A percentile compares a stretch with the other conserved stretches of the same genome.
These are phyloP conservation scores for Sisyra terminalis DNA, from an alignment of 2,888 invertebrate species.

Conservation along the genomic window DNA sequence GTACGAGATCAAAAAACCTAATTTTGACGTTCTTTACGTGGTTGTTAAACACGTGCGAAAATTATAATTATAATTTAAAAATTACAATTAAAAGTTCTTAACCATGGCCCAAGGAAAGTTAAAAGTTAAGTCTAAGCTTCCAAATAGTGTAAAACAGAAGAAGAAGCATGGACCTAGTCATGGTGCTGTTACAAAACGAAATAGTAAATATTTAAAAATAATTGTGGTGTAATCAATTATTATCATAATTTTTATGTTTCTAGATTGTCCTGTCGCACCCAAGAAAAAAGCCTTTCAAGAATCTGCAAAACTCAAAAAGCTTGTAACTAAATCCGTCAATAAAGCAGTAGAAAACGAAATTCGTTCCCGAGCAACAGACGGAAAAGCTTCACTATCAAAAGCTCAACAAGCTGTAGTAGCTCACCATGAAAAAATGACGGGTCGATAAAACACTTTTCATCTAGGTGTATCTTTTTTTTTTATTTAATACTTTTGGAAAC, in stretches of 20 bases:
- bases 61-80: too few relatives aligned
- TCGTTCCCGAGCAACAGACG: slow-evolving; percentile 34
- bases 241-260: slow-evolving; percentile 12
- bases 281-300: slow-evolving; percentile 42
- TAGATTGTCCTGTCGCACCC: slow-evolving; percentile 47
- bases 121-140: slow-evolving; percentile 46
- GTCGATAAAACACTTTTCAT: background rate
- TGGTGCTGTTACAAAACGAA: slow-evolving; percentile 35
- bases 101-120: slow-evolving; percentile 52
- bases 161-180: slow-evolving; percentile 28
- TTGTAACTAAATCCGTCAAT: slow-evolving; percentile 53
- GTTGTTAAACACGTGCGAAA: too few relatives aligned
- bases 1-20: too few relatives aligned
- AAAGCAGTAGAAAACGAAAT: slow-evolving; percentile 49
- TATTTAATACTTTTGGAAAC: background rate
- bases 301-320: slow-evolving; percentile 44
- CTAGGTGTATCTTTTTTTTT: background rate
- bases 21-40: too few relatives aligned
- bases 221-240: slow-evolving; percentile 8
- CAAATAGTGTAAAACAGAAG: slow-evolving; percentile 32
- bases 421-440: too few relatives aligned
- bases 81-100: too few relatives aligned
- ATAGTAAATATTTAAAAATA: too few relatives aligned
- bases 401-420: slow-evolving; percentile 33
- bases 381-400: slow-evolving; percentile 29